Conservation (phyloP, 1,140 invertebrate genomes). For the Phocides pigmalion region DNA sequence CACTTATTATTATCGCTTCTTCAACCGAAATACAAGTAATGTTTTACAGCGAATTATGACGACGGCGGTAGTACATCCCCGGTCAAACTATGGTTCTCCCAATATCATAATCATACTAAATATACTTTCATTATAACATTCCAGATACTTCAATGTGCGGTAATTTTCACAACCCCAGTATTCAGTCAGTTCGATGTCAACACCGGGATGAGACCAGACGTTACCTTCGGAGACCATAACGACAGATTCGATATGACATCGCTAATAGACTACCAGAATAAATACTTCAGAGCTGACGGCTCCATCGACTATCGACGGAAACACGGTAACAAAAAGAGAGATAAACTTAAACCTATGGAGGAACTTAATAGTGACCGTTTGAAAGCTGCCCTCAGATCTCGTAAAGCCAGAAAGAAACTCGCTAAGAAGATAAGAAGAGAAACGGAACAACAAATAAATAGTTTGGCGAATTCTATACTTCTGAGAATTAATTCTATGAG, state of each 20-base stretch:
- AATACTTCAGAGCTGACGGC: slow-evolving; percentile 17
- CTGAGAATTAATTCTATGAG: slow-evolving; percentile 26
- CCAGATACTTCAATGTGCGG: background rate
- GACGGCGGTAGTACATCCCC: too few species aligned
- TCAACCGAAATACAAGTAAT: too few species aligned
- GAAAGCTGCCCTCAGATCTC: slow-evolving; percentile 8
- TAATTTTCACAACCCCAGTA: slow-evolving; percentile 18
- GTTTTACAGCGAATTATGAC: too few species aligned
- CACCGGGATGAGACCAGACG: slow-evolving; percentile 40
- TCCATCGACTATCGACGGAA: slow-evolving; percentile 38
- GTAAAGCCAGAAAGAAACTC: slow-evolving; percentile 18
- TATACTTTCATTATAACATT: too few species aligned
- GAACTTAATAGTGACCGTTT: background rate
- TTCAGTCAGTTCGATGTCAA: slow-evolving; percentile 36
- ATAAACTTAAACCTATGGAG: background rate
- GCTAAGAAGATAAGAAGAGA: slow-evolving; percentile 28
- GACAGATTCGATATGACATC: slow-evolving; percentile 49
- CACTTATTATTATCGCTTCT: too few species aligned
- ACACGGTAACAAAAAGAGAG: background rate
- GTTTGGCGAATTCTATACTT: slow-evolving; percentile 39
- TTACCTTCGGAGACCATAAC: slow-evolving; percentile 45
- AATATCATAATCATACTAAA: too few species aligned
- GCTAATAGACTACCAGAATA: slow-evolving; percentile 40
- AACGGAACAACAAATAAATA: slow-evolving; percentile 37
- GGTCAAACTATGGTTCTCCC: too few species aligned